Evolutionary conservation across 2,113 vertebrate species (phyloP).

Genomic region (Gavia stellata): DNA sequence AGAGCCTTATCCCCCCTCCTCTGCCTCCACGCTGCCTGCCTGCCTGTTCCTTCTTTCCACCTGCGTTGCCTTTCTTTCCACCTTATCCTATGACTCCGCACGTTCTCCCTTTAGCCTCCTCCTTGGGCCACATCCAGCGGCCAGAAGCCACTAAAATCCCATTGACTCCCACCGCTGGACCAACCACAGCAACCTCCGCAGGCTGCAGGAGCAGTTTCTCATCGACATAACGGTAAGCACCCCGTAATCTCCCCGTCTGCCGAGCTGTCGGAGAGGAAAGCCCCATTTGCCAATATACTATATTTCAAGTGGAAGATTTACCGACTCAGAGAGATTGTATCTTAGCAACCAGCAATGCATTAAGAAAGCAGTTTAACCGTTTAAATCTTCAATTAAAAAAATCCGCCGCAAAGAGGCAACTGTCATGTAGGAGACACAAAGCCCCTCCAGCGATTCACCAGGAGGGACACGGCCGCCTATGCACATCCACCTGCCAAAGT

Average conservation of each 20-base stretch:
- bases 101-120: background rate
- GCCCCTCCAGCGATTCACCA: fast-evolving
- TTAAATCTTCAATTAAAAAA: conserved; percentile 3
- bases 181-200: background rate
- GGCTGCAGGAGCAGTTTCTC: background rate
- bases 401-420: background rate
- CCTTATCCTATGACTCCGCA: background rate
- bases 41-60: background rate
- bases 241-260: background rate
- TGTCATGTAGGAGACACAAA: background rate
- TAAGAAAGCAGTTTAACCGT: background rate
- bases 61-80: background rate
- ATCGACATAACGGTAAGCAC: fast-evolving
- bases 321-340: background rate
- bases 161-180: background rate
- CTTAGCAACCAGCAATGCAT: conserved; percentile 60
- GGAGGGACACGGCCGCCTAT: fast-evolving
- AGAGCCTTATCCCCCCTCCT: background rate
- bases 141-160: background rate
- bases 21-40: background rate
- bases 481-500: background rate
- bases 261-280: background rate
- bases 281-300: background rate
- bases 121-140: background rate
- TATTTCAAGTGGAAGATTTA: background rate